Evolutionary conservation across 2,797 vertebrate species (phyloP).

Genomic region (Esox masquinongy): DNA sequence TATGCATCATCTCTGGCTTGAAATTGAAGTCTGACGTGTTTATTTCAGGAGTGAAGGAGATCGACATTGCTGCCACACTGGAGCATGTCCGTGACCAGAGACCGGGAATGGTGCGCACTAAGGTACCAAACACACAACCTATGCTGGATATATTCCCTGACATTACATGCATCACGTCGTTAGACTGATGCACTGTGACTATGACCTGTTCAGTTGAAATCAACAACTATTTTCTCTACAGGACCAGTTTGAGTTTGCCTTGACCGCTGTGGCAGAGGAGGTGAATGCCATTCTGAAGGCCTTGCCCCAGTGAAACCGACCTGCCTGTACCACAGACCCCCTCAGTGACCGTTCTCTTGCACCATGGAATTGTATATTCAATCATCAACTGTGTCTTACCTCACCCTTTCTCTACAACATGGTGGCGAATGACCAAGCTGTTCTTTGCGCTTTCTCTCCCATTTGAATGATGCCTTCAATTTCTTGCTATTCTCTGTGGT

Average conservation of each 20-base stretch:
- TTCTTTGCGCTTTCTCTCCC: conserved; percentile 20
- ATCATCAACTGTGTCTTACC: conserved; percentile 26
- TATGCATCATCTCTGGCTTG: neutral
- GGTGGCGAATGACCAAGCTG: conserved; percentile 16
- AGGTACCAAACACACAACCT: conserved; percentile 71
- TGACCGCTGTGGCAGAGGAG: conserved; percentile 94
- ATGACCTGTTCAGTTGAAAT: neutral
- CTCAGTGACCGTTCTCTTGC: neutral
- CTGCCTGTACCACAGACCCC: conserved; percentile 4
- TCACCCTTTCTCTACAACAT: conserved; percentile 25
- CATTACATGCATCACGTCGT: neutral
- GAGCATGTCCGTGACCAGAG: conserved; percentile 94
- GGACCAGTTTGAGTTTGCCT: conserved; percentile 98
- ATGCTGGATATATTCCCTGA: neutral
- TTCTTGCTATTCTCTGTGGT: conserved; percentile 12
- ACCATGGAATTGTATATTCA: conserved; percentile 10
- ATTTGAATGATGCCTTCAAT: conserved; percentile 28
- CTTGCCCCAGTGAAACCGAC: conserved; percentile 84
- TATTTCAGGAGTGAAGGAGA: conserved; percentile 90
- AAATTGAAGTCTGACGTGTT: neutral
- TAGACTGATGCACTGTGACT: neutral
- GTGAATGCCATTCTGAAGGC: conserved; percentile 97
- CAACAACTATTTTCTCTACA: conserved; percentile 49
- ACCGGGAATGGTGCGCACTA: conserved; percentile 92
- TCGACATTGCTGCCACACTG: conserved; percentile 94